A percentile compares a stretch with the other conserved stretches of the same genome.
Evolutionary conservation across 1,140 invertebrate genomes (phyloP).

Genomic region (Rhyzopertha dominica): DNA sequence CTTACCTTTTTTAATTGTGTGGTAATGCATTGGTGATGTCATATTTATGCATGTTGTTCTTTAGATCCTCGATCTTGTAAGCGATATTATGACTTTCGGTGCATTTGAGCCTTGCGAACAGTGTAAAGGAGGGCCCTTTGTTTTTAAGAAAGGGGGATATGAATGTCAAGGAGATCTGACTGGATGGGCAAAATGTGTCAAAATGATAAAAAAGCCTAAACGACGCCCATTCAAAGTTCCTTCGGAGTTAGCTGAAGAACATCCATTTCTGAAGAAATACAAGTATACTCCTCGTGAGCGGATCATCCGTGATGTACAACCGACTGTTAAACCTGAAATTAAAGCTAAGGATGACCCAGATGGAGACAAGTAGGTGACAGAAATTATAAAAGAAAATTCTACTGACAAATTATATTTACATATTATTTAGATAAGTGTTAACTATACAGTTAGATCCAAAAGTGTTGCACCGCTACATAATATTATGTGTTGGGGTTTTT

Average conservation of each 20-base stretch:
- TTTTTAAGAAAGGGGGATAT: constrained; percentile 71
- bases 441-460: neutral
- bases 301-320: constrained; percentile 56
- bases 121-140: constrained; percentile 72
- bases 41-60: constrained; percentile 26
- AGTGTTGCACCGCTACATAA: too few species aligned
- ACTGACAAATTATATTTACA: too few species aligned
- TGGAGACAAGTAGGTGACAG: constrained; percentile 27
- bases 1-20: constrained; percentile 16
- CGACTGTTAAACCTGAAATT: constrained; percentile 53
- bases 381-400: too few species aligned
- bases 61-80: constrained; percentile 70
- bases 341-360: constrained; percentile 49
- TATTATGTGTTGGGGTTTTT: too few species aligned
- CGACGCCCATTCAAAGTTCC: constrained; percentile 72
- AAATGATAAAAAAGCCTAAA: constrained; percentile 66
- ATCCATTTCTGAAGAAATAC: constrained; percentile 60
- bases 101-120: constrained; percentile 69
- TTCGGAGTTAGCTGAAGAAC: constrained; percentile 55
- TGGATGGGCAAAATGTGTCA: constrained; percentile 88
- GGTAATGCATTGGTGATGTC: constrained; percentile 4
- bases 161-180: constrained; percentile 73
- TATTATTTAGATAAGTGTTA: constrained; percentile 2
- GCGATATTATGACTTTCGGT: constrained; percentile 87
- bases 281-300: constrained; percentile 61